Conservation (phyloP, 2,113 vertebrate species). For the Gorsachius goisagi region DNA sequence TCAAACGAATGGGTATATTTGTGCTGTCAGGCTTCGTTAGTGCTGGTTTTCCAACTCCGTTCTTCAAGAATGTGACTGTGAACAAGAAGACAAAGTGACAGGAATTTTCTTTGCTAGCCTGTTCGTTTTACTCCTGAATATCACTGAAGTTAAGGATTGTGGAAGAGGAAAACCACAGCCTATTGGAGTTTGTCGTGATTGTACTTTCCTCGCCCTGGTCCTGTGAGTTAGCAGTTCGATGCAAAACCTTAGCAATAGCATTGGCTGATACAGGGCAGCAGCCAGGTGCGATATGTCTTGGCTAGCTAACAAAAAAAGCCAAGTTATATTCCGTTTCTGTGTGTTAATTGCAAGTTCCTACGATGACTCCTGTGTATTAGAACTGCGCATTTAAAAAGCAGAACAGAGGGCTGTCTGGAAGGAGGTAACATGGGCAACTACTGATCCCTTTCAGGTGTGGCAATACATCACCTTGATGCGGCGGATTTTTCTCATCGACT, state of each 20-base stretch:
- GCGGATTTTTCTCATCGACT: constrained; percentile 97
- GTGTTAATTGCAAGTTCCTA: not conserved
- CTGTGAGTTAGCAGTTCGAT: not conserved
- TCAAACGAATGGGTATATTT: not conserved
- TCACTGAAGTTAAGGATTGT: not conserved
- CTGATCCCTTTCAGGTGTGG: constrained; percentile 85
- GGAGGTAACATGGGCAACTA: not conserved
- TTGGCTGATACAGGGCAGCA: not conserved
- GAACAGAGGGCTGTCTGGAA: not conserved
- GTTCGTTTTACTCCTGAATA: not conserved
- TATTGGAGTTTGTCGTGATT: not conserved
- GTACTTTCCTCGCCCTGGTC: not conserved
- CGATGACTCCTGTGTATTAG: not conserved
- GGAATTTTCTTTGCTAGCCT: not conserved
- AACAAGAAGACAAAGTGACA: not conserved
- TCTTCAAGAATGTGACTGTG: not conserved
- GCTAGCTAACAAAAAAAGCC: not conserved
- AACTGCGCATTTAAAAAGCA: not conserved
- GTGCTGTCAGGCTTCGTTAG: not conserved
- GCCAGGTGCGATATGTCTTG: not conserved
- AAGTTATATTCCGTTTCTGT: not conserved
- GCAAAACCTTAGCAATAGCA: no score
- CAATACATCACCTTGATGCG: constrained; percentile 98
- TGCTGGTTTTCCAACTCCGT: not conserved
- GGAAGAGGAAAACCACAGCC: not conserved